Base-by-base conservation (phyloP, 1,140 invertebrate species). In the Diprion similis region DNA sequence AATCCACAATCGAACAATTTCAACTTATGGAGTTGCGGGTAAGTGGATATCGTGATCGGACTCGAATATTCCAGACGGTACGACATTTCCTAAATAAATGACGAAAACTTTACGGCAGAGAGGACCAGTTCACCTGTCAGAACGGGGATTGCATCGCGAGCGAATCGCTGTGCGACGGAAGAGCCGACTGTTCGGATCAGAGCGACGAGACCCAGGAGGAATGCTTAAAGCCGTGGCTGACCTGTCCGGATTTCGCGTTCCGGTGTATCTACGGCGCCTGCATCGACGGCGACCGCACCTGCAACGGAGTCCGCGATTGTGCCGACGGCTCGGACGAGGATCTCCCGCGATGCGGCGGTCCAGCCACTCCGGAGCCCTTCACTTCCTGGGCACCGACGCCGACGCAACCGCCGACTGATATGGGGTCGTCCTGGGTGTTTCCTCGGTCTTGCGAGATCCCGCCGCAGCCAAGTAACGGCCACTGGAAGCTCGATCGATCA, bases 251-350 rank as follows among this genome's bases (percentile, higher is more conserved):
- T 0, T 87, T 84, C 70, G 78, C 87, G 4, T 92, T 91, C 80
- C 89, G 86, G n/a, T 93, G 92, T 76, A 77, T 84, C 8, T 92
- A 91, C 71, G 91, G 92, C 10, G 89, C 87, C 9, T 93, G 92
- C 77, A 90, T 93, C 9, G 82, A 88, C 15, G 84, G 84, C 3
- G 81, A 90, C 72, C 77, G 86, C 6, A 89, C 86, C 59, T 93
- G 92, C 77, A 88, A 95, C 80, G 88, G 89, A 1, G 76, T 82
- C 8, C 75, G 70, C 45, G 89, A 95, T 73, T 95, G 94, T 81
- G 81, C 80, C 0, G 92, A 94, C 83, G 89, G 90, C 10, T 93
- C 93, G 0, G 95, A 96, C 82, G 95, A 94, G 75, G 77, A 83
- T 78, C 71, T 73, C 13, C 18, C 1, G n/a, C 37, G 79, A 6